Conservation (phyloP, 2,888 invertebrate genomes). For the Pilophorus perplexus region DNA sequence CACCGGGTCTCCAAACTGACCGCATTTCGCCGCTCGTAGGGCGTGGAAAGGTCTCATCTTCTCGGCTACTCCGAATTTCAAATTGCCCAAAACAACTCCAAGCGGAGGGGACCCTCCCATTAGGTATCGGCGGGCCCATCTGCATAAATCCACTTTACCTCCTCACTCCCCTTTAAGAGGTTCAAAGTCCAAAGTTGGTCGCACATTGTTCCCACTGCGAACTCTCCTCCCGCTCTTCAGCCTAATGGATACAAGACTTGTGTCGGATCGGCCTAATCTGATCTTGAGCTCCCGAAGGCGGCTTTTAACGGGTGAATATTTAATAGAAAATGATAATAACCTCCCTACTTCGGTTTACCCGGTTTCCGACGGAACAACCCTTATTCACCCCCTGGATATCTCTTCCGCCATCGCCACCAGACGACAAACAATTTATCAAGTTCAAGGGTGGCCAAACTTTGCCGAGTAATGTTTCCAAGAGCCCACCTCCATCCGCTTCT, state of each 20-base stretch:
- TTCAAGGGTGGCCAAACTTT: conserved; percentile 1
- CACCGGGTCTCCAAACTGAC: too few relatives aligned
- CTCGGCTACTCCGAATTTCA: not conserved
- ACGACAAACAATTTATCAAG: conserved; percentile 16
- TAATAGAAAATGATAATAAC: conserved; percentile 21
- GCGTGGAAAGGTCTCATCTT: not conserved
- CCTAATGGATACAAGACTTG: conserved; percentile 10
- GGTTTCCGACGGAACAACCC: not conserved
- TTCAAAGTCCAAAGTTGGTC: not conserved
- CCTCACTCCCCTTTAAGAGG: too few relatives aligned
- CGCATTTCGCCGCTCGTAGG: too few relatives aligned
- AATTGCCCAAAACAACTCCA: not conserved
- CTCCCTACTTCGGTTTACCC: not conserved
- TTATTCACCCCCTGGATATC: conserved; percentile 8
- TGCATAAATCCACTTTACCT: not conserved
- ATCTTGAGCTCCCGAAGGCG: conserved; percentile 4
- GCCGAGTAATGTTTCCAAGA: conserved; percentile 1
- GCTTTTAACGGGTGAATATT: conserved; percentile 26
- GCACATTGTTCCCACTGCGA: too few relatives aligned
- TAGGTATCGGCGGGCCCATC: not conserved
- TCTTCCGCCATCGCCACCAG: not conserved
- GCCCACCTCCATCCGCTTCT: too few relatives aligned
- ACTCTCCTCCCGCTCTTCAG: too few relatives aligned
- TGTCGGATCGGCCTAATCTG: conserved; percentile 9
- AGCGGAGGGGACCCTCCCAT: not conserved